Evolutionary conservation across 2,113 vertebrate species (phyloP), one percentile per base, ranked within the genome.

Genomic region (Psittacara wagleri): DNA sequence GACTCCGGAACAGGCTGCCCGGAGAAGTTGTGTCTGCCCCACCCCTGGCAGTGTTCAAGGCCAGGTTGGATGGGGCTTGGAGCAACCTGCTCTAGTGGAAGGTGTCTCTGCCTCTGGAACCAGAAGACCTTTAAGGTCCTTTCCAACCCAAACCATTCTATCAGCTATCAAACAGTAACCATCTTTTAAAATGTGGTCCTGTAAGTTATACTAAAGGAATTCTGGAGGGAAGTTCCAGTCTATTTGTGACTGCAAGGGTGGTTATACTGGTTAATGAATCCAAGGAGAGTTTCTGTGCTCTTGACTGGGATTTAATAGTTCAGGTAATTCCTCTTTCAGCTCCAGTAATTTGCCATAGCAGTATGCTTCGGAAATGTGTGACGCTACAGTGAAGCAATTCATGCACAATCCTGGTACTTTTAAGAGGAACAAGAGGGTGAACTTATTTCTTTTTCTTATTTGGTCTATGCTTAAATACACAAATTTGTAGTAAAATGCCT

Each of bases 191-290:
- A 9, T 33, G 78, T 62, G 41, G 19, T 82, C 57, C 77, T 49
- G 62, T 85, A 73, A 69, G 69, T 62, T 92, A 84, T 67, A 7
- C 68, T 84, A 13, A 62, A 84, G 28, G 77, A 97, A 95, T 89
- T 78, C 91, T 11, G 2, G 83, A 54, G 91, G 86, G 74, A 94
- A 89, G 62, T 96, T 96, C 91, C 91, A 89, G 74, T 91, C 77
- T 92, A 39, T 79, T 94, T 80, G 88, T 92, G 94, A 64, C 89
- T 79, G 61, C 0, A 1, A 67, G 86, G 83, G 35, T 72, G 80
- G 11, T 72, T 93, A 89, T 81, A 35, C 61, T 88, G 80, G 86
- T 96, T 95, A 92, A 95, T 86, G 79, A 94, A 83, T 83, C 67
- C 68, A 61, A 8, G 88, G 73, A 64, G 54, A 29, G 51, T 89